phyloP scores from a whole-genome alignment of 2,888 invertebrate genomes.

The Acleris cristana region DNA sequence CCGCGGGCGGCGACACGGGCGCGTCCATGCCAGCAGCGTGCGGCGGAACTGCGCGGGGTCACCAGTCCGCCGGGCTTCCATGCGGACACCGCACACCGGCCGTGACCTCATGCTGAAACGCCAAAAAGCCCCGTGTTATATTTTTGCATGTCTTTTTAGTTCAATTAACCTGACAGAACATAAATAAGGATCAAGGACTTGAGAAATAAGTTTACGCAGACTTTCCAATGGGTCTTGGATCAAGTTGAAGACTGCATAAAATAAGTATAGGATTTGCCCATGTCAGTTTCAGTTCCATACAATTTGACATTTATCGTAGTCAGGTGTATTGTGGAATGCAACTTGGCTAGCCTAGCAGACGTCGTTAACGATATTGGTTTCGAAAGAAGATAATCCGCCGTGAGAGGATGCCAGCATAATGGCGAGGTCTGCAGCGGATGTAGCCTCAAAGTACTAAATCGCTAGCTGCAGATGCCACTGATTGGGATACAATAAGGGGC shows the following conservation, averaged over 20 bases:
- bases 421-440: slow-evolving; percentile 55
- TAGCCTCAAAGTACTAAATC: slow-evolving; percentile 59
- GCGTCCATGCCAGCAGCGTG: slow-evolving; percentile 76
- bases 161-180: no score
- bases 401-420: slow-evolving; percentile 32
- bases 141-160: no score
- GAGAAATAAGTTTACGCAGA: no score
- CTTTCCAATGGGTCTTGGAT: no score
- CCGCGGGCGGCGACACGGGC: slow-evolving; percentile 72
- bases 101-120: slow-evolving; percentile 81
- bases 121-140: slow-evolving; percentile 22
- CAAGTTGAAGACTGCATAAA: no score
- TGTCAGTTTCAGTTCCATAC: no score
- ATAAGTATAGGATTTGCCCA: no score
- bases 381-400: slow-evolving; percentile 20
- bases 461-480: slow-evolving; percentile 50
- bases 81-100: slow-evolving; percentile 77
- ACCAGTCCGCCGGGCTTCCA: slow-evolving; percentile 78
- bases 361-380: slow-evolving; percentile 19
- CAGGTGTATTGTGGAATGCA: no score
- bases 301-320: no score
- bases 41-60: slow-evolving; percentile 71
- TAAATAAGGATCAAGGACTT: no score
- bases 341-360: background rate
- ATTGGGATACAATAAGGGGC: slow-evolving; percentile 63